Evolutionary conservation across 2,113 vertebrate genomes (phyloP), one percentile per base, ranked within the genome.

Genomic region (Chlorocebus sabaeus): DNA sequence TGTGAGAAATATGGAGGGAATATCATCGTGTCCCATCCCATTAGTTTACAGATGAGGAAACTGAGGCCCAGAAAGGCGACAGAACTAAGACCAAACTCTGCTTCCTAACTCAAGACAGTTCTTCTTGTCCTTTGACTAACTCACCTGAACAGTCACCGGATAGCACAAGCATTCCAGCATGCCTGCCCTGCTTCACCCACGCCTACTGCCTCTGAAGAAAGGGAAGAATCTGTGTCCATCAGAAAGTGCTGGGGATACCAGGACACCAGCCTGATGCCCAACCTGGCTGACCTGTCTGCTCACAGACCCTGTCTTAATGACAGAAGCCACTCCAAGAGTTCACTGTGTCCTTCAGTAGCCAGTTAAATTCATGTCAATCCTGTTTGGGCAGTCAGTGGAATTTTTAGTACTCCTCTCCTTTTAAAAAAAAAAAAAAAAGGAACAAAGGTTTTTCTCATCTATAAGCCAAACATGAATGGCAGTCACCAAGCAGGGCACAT

Each of bases 321-420:
- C 40, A 48, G 68, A 93, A 93, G 80, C 89, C 57, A 55, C 76
- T 93, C 72, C 45, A 32, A 43, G 83, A 82, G 55, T 45, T 84
- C 89, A 38, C 61, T 13, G 57, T 80, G 64, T 80, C 67, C 57
- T 84, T 23, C 8, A 57, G 14, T 22, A 72, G 48, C 90, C 76
- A 68, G 92, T 96, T 84, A 80, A 59, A 73, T 32, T 67, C 72
- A 61, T 72, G 55, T 68, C 81, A 93, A 57, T 50, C 89, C 79
- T 92, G 75, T 95, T 86, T 40, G 75, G 84, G 57, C 55, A 67
- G 59, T 84, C 18, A 14, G 48, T 25, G 25, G 87, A 78, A 93
- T 96, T 93, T 95, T 96, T 95, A 93, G 76, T 93, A 86, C 45
- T 43, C 55, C 83, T 64, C 61, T 94, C 48, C 93, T 72, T 64